These are phyloP conservation scores for Nephrocerus scutellatus DNA, from an alignment of 2,888 invertebrate genomes.

Conservation along the genomic window DNA sequence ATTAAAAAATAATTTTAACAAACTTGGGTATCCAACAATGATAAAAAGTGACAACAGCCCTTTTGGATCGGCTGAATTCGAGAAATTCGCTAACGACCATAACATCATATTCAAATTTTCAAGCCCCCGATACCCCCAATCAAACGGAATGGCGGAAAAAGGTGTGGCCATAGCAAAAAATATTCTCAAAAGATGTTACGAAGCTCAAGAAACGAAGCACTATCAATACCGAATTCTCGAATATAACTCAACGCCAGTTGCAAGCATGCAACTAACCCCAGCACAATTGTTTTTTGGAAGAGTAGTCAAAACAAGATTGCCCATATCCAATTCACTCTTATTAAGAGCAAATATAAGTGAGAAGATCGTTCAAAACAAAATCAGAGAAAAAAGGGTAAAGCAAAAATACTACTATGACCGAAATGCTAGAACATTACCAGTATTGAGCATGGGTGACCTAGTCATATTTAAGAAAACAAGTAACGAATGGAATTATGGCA, in stretches of 20 bases:
- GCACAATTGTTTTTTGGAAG: conserved; percentile 18
- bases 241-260: conserved; percentile 21
- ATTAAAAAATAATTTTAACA: conserved; percentile 17
- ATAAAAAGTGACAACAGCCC: conserved; percentile 19
- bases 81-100: conserved; percentile 5
- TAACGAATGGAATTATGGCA: conserved; percentile 21
- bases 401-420: conserved; percentile 21
- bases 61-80: conserved; percentile 15
- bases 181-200: conserved; percentile 22
- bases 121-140: conserved; percentile 14
- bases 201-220: conserved; percentile 6
- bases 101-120: conserved; percentile 16
- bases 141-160: no score
- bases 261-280: conserved; percentile 17
- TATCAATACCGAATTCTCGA: conserved; percentile 22
- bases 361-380: conserved; percentile 9
- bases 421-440: conserved; percentile 15
- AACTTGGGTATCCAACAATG: conserved; percentile 25
- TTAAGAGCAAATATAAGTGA: conserved; percentile 12
- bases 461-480: conserved; percentile 23
- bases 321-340: conserved; percentile 14
- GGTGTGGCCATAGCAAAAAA: conserved; percentile 20
- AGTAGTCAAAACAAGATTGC: conserved; percentile 19
- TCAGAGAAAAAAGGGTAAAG: conserved; percentile 15
- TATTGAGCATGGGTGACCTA: conserved; percentile 11